phyloP scores from a whole-genome alignment of 2,797 vertebrate genomes.

The Dipus sagitta region DNA sequence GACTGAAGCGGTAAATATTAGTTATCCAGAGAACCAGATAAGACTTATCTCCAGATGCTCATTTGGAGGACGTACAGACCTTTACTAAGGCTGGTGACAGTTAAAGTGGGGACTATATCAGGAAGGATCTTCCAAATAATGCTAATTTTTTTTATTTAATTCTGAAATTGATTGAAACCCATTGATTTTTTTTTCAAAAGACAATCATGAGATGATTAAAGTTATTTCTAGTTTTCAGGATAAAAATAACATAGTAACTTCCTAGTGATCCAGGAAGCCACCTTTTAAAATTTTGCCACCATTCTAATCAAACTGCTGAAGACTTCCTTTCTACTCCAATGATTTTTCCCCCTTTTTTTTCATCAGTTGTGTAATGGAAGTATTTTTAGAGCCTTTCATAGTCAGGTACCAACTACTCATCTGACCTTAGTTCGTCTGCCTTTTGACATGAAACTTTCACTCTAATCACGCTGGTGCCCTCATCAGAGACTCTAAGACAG shows the following conservation, averaged over 20 bases:
- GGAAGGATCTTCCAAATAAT: neutral
- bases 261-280: constrained; percentile 50
- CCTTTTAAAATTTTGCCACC: constrained; percentile 64
- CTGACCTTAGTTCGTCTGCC: constrained; percentile 63
- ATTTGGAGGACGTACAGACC: neutral
- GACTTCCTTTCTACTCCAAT: constrained; percentile 59
- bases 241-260: constrained; percentile 70
- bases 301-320: constrained; percentile 63
- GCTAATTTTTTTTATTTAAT: constrained; percentile 35
- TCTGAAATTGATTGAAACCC: constrained; percentile 48
- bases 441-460: constrained; percentile 55
- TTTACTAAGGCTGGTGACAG: neutral
- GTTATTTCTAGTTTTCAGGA: constrained; percentile 47
- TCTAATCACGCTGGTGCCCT: constrained; percentile 22
- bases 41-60: neutral
- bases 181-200: constrained; percentile 27
- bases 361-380: constrained; percentile 25
- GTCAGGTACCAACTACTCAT: constrained; percentile 65
- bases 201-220: constrained; percentile 42
- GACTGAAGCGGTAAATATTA: neutral
- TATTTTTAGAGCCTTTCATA: constrained; percentile 74
- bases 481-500: constrained; percentile 50
- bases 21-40: neutral
- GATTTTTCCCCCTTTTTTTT: neutral
- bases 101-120: neutral